Percentiles rank a stretch among this genome's conserved stretches.
phyloP scores from a whole-genome alignment of 2,113 vertebrate species.

The Plotosus lineatus region DNA sequence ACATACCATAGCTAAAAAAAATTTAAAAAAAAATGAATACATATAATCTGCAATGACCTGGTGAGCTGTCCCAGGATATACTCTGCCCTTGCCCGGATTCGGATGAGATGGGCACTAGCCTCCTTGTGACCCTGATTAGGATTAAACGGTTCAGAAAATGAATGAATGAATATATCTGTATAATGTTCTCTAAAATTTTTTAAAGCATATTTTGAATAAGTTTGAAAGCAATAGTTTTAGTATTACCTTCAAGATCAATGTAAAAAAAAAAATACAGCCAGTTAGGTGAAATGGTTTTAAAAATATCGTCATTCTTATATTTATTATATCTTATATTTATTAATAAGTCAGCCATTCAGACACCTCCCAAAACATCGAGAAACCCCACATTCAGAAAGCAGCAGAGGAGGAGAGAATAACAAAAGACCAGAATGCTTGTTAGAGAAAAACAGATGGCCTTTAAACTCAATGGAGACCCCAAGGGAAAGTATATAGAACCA shows the following conservation, averaged over 20 bases:
- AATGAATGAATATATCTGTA: no score
- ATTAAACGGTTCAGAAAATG: no score
- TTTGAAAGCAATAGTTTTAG: neutral
- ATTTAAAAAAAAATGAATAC: no score
- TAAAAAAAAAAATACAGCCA: neutral
- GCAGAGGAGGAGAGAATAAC: slow-evolving; percentile 13
- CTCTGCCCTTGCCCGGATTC: no score
- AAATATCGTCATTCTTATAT: neutral
- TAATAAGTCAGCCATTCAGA: neutral
- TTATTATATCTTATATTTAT: neutral
- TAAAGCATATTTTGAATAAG: neutral
- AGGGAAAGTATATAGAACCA: slow-evolving; percentile 54
- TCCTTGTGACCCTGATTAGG: no score
- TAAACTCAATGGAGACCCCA: slow-evolving; percentile 67
- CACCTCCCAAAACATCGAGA: neutral
- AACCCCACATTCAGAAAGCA: neutral
- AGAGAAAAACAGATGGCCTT: slow-evolving; percentile 78
- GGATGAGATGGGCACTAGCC: no score
- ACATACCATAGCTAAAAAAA: neutral
- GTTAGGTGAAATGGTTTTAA: neutral
- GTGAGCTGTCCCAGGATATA: no score
- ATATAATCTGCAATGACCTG: no score
- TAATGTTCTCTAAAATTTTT: neutral
- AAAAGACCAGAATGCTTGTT: slow-evolving; percentile 72
- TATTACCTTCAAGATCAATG: neutral